phyloP scores from a whole-genome alignment of 2,797 vertebrate genomes.

The Phrynocephalus vlangalii region DNA sequence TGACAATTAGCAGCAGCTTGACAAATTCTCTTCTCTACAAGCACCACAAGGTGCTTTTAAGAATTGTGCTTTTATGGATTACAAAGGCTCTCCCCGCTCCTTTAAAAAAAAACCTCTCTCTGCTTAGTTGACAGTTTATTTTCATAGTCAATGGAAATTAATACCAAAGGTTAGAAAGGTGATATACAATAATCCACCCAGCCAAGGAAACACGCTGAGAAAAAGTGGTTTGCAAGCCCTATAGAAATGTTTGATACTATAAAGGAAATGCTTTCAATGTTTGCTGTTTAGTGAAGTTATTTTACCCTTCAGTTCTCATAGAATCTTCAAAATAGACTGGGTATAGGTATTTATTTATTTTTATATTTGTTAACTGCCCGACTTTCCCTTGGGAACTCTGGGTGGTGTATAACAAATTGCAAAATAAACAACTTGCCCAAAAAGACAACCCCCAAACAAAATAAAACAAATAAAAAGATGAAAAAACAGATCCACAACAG shows the following conservation, averaged over 20 bases:
- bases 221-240: conserved; percentile 57
- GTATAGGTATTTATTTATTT: conserved; percentile 28
- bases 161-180: conserved; percentile 70
- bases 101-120: not conserved
- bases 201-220: conserved; percentile 59
- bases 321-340: conserved; percentile 49
- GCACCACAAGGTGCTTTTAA: conserved; percentile 59
- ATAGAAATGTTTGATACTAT: conserved; percentile 59
- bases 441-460: too few relatives aligned
- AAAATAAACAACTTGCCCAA: too few relatives aligned
- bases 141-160: conserved; percentile 70
- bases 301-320: conserved; percentile 56
- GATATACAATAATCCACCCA: conserved; percentile 69
- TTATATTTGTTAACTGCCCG: too few relatives aligned
- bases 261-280: conserved; percentile 38
- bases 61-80: conserved; percentile 53
- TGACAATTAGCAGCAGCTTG: conserved; percentile 67
- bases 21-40: conserved; percentile 62
- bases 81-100: conserved; percentile 38
- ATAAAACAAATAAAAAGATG: too few relatives aligned
- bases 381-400: too few relatives aligned
- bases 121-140: conserved; percentile 61
- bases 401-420: too few relatives aligned
- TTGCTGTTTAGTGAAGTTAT: conserved; percentile 64
- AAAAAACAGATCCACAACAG: too few relatives aligned